Percentiles rank a stretch among this genome's conserved stretches.
These are phyloP conservation scores for Lepus europaeus DNA, from an alignment of 2,113 vertebrate species.

Conservation along the genomic window DNA sequence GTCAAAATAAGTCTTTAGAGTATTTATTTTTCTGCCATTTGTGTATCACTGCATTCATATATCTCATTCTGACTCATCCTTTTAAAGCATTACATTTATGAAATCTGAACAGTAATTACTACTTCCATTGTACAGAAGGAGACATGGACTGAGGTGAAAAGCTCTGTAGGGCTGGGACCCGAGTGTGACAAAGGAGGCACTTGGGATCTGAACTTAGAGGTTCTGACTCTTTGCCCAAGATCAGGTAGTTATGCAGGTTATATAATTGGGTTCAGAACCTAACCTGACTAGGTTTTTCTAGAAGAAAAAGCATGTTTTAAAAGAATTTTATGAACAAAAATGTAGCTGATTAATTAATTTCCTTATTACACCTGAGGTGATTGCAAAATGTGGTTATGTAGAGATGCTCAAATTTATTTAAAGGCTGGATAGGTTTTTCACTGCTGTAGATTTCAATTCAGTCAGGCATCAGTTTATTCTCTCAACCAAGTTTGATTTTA, in stretches of 20 bases:
- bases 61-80: too few relatives aligned
- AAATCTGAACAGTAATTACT: too few relatives aligned
- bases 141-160: too few relatives aligned
- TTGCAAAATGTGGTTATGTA: neutral
- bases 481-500: neutral
- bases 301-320: neutral
- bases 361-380: neutral
- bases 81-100: too few relatives aligned
- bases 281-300: neutral
- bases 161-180: too few relatives aligned
- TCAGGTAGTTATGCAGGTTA: neutral
- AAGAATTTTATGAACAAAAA: neutral
- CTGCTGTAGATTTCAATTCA: conserved; percentile 24
- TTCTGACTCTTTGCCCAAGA: neutral
- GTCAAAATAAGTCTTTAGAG: too few relatives aligned
- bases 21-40: neutral
- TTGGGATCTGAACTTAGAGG: too few relatives aligned
- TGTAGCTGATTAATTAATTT: neutral
- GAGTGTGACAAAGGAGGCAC: too few relatives aligned
- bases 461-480: neutral
- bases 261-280: neutral
- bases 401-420: neutral
- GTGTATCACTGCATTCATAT: too few relatives aligned
- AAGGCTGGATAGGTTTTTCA: conserved; percentile 15
- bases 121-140: too few relatives aligned